phyloP scores from a whole-genome alignment of 2,797 vertebrate genomes.

The Tragopan temminckii region DNA sequence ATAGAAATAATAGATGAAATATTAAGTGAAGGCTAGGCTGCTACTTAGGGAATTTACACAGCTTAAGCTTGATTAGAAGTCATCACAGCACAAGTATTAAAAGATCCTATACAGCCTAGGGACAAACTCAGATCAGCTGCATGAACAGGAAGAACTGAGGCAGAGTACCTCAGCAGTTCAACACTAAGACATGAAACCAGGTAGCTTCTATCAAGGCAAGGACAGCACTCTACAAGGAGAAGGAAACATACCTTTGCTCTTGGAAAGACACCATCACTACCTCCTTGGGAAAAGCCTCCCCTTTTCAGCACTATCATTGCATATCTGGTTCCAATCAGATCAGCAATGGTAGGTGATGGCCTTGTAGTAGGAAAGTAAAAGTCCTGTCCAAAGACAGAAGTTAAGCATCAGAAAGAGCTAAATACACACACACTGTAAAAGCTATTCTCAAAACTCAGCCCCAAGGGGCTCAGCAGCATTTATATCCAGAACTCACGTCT shows the following conservation, averaged over 20 bases:
- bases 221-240: not conserved
- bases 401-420: not conserved
- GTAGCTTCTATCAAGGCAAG: not conserved
- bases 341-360: conserved; percentile 62
- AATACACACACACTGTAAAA: not conserved
- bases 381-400: not conserved
- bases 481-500: not conserved
- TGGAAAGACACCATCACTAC: not conserved
- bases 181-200: not conserved
- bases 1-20: not conserved
- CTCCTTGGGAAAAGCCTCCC: not conserved
- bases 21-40: not conserved
- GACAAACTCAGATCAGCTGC: not conserved
- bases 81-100: not conserved
- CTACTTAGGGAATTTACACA: not conserved
- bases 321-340: conserved; percentile 65
- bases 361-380: not conserved
- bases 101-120: not conserved
- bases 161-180: not conserved
- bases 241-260: conserved; percentile 55
- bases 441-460: not conserved
- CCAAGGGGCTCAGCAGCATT: not conserved
- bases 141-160: not conserved
- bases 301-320: not conserved
- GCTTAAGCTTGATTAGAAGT: not conserved